A percentile compares a stretch with the other conserved stretches of the same genome.
phyloP scores from a whole-genome alignment of 2,113 vertebrate species.

The Cinclus cinclus region DNA sequence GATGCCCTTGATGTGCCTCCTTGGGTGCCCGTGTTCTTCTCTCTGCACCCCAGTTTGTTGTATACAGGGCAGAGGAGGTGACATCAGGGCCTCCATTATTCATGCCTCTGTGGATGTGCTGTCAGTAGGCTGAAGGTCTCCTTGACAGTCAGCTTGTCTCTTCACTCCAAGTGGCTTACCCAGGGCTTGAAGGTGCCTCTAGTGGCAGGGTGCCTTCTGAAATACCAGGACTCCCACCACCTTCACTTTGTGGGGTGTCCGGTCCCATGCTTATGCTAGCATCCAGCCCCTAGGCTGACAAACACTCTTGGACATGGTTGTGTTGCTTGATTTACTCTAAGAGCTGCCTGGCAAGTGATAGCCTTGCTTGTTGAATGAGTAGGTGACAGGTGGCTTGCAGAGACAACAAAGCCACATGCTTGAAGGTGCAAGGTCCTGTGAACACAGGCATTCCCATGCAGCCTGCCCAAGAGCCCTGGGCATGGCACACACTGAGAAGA shows the following conservation, averaged over 20 bases:
- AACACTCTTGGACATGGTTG: neutral
- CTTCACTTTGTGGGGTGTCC: neutral
- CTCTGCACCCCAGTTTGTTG: accelerated
- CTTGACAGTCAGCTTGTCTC: neutral
- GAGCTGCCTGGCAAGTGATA: neutral
- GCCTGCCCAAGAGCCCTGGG: neutral
- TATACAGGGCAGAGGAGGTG: neutral
- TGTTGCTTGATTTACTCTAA: neutral
- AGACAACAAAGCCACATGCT: neutral
- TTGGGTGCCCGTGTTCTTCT: neutral
- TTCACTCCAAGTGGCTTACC: neutral
- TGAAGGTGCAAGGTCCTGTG: neutral
- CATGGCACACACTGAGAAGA: neutral
- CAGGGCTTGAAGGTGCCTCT: neutral
- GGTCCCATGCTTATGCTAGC: accelerated
- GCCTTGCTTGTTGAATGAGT: neutral
- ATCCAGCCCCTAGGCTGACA: neutral
- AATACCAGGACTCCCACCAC: neutral
- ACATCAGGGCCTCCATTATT: neutral
- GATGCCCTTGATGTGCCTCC: neutral
- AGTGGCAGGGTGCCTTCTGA: neutral
- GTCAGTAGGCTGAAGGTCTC: neutral
- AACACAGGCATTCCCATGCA: neutral
- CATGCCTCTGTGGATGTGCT: neutral
- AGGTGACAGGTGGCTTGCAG: neutral